These are phyloP conservation scores for Neodiprion lecontei DNA, from an alignment of 1,140 invertebrate genomes.

Conservation along the genomic window DNA sequence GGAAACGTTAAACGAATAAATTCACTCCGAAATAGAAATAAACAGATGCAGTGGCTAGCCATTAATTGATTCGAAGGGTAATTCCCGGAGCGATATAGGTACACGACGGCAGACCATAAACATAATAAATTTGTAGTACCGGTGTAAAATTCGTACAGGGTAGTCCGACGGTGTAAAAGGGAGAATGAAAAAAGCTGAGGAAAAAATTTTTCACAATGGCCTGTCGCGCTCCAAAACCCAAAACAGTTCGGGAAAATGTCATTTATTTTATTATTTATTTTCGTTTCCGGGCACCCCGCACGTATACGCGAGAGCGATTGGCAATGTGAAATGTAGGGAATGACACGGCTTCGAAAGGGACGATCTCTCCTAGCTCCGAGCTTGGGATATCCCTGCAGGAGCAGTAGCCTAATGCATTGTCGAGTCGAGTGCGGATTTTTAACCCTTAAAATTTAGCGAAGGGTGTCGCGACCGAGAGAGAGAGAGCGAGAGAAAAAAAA, in stretches of 20 bases:
- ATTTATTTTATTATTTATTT: conserved; percentile 62
- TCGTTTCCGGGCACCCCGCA: conserved; percentile 28
- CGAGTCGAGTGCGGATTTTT: conserved; percentile 61
- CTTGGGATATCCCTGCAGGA: conserved; percentile 14
- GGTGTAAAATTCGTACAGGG: neutral
- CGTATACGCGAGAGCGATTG: neutral
- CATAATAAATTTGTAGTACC: conserved; percentile 3
- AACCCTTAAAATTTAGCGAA: conserved; percentile 57
- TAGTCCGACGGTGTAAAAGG: neutral
- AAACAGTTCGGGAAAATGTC: conserved; percentile 59
- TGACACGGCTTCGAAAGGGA: neutral
- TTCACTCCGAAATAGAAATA: neutral
- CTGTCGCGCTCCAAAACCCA: conserved; percentile 50
- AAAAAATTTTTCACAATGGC: conserved; percentile 23
- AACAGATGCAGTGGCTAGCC: neutral
- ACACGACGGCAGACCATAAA: neutral
- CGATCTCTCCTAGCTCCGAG: neutral
- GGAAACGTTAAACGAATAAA: neutral
- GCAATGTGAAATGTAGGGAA: too few relatives aligned
- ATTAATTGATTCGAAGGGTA: neutral
- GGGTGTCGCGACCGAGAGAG: conserved; percentile 29
- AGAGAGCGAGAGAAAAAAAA: conserved; percentile 41
- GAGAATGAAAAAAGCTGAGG: conserved; percentile 26
- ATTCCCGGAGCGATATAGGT: neutral
- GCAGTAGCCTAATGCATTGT: conserved; percentile 45